Percentiles rank a stretch among this genome's conserved stretches.
These are phyloP conservation scores for Cromileptes altivelis DNA, from an alignment of 2,113 vertebrate genomes.

Conservation along the genomic window DNA sequence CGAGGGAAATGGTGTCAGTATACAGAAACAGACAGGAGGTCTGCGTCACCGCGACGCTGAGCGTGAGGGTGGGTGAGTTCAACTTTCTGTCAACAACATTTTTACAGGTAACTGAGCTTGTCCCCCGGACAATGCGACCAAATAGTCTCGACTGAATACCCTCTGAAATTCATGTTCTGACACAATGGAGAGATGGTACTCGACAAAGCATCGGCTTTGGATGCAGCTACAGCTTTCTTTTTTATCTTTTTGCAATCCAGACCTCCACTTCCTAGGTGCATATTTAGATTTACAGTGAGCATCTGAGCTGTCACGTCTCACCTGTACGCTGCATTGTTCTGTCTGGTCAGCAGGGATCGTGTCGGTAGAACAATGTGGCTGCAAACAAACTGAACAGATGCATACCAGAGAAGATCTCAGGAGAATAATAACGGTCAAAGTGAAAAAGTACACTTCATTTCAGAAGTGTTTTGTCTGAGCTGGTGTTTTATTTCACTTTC, in stretches of 20 bases:
- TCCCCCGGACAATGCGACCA: too few relatives aligned
- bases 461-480: background rate
- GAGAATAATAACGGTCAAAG: background rate
- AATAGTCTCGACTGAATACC: background rate
- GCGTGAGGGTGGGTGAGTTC: too few relatives aligned
- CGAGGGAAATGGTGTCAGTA: too few relatives aligned
- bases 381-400: background rate
- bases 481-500: constrained; percentile 8
- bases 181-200: background rate
- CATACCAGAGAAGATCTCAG: background rate
- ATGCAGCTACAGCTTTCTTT: background rate
- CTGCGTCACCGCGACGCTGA: too few relatives aligned
- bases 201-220: background rate
- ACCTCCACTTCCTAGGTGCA: background rate
- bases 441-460: background rate
- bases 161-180: background rate
- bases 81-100: too few relatives aligned
- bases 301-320: background rate
- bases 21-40: too few relatives aligned
- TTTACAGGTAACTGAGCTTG: too few relatives aligned
- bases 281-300: background rate
- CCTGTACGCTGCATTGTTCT: background rate
- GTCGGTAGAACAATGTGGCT: background rate
- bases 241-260: background rate
- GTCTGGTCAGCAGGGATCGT: background rate